Conservation (phyloP, 2,113 vertebrate genomes). For the Cairina moschata region DNA sequence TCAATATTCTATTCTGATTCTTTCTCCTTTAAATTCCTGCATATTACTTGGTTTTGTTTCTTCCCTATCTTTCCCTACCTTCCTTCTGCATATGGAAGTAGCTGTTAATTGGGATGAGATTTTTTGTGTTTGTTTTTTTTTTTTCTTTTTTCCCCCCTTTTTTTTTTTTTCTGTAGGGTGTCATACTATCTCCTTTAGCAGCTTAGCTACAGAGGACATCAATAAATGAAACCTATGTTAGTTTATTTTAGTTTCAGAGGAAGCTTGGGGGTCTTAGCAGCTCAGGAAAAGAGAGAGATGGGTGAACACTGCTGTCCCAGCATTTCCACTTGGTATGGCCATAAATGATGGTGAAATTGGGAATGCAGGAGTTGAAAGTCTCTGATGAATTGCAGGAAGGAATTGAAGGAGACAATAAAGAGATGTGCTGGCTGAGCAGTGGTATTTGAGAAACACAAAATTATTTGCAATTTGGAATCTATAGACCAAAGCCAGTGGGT, state of each 20-base stretch:
- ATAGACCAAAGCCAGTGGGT: not conserved
- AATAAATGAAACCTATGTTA: not conserved
- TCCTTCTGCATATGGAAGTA: not conserved
- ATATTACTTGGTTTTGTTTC: not conserved
- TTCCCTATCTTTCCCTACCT: not conserved
- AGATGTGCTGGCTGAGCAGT: not conserved
- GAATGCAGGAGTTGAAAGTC: not conserved
- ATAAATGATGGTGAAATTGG: not conserved
- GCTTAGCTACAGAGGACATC: not conserved
- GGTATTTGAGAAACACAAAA: not conserved
- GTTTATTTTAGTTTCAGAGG: not conserved
- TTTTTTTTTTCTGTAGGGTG: not conserved
- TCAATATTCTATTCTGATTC: not conserved
- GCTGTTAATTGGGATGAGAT: not conserved
- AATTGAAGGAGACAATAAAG: not conserved
- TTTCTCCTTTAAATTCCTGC: not conserved
- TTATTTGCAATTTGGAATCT: not conserved
- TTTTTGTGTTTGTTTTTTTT: not conserved
- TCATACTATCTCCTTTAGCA: not conserved
- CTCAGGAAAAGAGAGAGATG: not conserved
- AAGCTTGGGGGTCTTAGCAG: not conserved
- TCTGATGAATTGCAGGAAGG: not conserved
- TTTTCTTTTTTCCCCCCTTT: too few relatives aligned
- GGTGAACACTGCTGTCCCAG: not conserved
- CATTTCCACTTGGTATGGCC: not conserved